Percentiles rank a stretch among this genome's conserved stretches.
phyloP scores from a whole-genome alignment of 2,888 invertebrate species.

The Coelogynopora nodosa region DNA sequence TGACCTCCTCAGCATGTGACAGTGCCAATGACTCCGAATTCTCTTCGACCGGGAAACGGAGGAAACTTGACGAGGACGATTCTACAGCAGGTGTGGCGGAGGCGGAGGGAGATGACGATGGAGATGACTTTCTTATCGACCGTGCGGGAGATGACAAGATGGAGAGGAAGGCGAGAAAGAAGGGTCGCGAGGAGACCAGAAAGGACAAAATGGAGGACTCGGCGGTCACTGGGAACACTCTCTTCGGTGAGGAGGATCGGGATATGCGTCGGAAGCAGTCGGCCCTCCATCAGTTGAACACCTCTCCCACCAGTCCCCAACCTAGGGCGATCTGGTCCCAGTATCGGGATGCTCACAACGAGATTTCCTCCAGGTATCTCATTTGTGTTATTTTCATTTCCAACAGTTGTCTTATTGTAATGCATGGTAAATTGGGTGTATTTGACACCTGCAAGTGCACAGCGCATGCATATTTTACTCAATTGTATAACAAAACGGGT shows the following conservation, averaged over 20 bases:
- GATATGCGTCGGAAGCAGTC: constrained; percentile 32
- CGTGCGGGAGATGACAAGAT: constrained; percentile 9
- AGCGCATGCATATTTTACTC: no score
- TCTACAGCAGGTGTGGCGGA: neutral
- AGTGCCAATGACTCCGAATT: neutral
- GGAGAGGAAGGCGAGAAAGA: constrained; percentile 10
- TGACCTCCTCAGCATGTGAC: neutral
- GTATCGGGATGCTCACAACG: constrained; percentile 9
- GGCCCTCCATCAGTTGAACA: neutral
- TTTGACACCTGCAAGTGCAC: no score
- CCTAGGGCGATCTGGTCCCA: neutral
- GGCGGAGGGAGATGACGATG: no score
- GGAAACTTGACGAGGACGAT: neutral
- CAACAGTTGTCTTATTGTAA: no score
- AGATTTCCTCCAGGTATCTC: no score
- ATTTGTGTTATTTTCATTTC: no score
- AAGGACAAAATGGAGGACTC: neutral
- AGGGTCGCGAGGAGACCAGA: neutral
- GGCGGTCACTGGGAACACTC: neutral
- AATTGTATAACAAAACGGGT: no score
- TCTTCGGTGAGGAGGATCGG: constrained; percentile 7
- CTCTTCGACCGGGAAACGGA: neutral
- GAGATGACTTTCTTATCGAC: constrained; percentile 29
- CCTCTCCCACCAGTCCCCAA: neutral
- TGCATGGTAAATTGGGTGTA: no score